Percentiles rank a stretch among this genome's conserved stretches.
Evolutionary conservation across 2,888 invertebrate species (phyloP).

Genomic region (Nudaria mundana): DNA sequence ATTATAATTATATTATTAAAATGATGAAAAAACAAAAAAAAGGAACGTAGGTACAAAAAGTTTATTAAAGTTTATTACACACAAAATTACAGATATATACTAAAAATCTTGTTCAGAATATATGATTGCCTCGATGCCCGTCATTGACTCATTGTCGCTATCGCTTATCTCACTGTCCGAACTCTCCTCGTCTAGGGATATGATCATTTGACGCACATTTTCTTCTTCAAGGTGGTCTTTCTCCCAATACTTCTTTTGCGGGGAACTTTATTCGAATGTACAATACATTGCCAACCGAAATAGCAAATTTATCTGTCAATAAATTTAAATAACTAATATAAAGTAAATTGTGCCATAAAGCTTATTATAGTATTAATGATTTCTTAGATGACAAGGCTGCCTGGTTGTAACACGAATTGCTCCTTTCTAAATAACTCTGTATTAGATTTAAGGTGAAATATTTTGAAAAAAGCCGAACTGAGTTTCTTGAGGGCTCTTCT

Average conservation of each 20-base stretch:
- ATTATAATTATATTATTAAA: background rate
- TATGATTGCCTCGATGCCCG: conserved; percentile 7
- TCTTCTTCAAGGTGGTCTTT: background rate
- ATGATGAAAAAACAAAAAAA: conserved; percentile 6
- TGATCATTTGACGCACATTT: background rate
- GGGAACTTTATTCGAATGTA: too few relatives aligned
- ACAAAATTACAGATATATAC: conserved; percentile 1
- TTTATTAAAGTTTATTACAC: background rate
- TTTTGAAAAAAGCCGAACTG: too few relatives aligned
- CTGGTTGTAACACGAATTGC: too few relatives aligned
- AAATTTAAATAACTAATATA: too few relatives aligned
- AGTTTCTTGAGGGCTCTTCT: too few relatives aligned
- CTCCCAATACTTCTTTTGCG: background rate
- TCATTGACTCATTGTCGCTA: conserved; percentile 6
- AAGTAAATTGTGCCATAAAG: too few relatives aligned
- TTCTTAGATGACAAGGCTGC: too few relatives aligned
- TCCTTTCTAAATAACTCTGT: too few relatives aligned
- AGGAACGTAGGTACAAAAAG: background rate
- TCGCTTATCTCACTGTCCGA: conserved; percentile 9
- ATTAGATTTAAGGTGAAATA: too few relatives aligned
- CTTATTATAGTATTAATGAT: too few relatives aligned
- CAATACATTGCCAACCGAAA: too few relatives aligned
- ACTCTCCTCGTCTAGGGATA: conserved; percentile 1
- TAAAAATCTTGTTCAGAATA: conserved; percentile 8
- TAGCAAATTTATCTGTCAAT: too few relatives aligned